phyloP scores from a whole-genome alignment of 2,113 vertebrate species.

The Amphiprion percula region DNA sequence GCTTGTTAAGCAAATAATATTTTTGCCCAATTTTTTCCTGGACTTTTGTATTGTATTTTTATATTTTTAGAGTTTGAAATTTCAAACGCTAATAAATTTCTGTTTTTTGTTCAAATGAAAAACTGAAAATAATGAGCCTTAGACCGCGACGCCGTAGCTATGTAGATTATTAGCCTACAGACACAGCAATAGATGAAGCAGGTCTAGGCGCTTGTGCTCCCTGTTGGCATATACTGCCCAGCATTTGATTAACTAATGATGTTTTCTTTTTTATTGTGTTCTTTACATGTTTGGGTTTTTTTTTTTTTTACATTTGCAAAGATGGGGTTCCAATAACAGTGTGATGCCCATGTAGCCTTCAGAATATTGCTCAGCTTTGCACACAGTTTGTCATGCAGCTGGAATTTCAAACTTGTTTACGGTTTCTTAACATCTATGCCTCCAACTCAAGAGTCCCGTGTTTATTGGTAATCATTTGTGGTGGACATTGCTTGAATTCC shows the following conservation, averaged over 20 bases:
- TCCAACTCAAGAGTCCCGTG: slow-evolving; percentile 56
- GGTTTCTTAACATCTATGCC: slow-evolving; percentile 52
- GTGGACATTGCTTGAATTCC: slow-evolving; percentile 85
- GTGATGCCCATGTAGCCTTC: slow-evolving; percentile 66
- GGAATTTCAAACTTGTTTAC: slow-evolving; percentile 39
- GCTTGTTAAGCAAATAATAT: slow-evolving; percentile 13
- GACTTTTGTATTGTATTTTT: slow-evolving; percentile 39
- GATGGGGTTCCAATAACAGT: slow-evolving; percentile 57
- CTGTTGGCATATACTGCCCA: slow-evolving; percentile 49
- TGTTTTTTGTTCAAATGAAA: not conserved
- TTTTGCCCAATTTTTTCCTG: slow-evolving; percentile 22
- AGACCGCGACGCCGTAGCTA: slow-evolving; percentile 46
- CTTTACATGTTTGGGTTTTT: no score
- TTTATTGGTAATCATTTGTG: slow-evolving; percentile 77
- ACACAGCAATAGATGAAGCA: slow-evolving; percentile 19
- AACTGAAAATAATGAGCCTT: slow-evolving; percentile 45
- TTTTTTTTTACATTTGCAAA: slow-evolving; percentile 51
- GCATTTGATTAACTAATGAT: slow-evolving; percentile 24
- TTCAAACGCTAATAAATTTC: slow-evolving; percentile 13
- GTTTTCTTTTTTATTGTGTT: not conserved
- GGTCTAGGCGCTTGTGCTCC: slow-evolving; percentile 40
- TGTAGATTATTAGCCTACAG: slow-evolving; percentile 37
- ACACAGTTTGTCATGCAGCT: slow-evolving; percentile 53
- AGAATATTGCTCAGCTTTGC: slow-evolving; percentile 57
- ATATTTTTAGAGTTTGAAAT: slow-evolving; percentile 15